A percentile compares a stretch with the other conserved stretches of the same genome.
These are phyloP conservation scores for Aegotheles bennettii DNA, from an alignment of 2,113 vertebrate genomes.

Conservation along the genomic window DNA sequence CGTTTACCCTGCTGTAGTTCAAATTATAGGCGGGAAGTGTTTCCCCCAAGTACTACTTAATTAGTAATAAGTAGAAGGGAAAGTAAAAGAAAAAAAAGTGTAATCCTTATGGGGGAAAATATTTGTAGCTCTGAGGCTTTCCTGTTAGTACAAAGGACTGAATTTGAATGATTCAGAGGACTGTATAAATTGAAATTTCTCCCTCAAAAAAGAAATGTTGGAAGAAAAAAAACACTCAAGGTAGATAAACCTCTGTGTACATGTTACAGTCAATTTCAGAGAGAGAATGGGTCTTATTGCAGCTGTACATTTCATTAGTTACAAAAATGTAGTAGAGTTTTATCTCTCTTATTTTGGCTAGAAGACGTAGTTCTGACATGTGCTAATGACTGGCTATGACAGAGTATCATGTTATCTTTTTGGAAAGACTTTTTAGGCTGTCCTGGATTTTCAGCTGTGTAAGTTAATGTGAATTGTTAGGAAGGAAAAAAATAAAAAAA, in stretches of 20 bases:
- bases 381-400: not conserved
- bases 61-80: conserved; percentile 57
- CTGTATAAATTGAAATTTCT: conserved; percentile 2
- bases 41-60: conserved; percentile 63
- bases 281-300: not conserved
- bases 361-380: not conserved
- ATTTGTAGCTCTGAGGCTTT: conserved; percentile 61
- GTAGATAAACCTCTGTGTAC: not conserved
- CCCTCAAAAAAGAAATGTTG: not conserved
- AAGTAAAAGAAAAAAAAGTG: conserved; percentile 26
- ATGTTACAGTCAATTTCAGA: not conserved
- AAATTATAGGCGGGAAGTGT: conserved; percentile 51
- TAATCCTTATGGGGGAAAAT: conserved; percentile 36
- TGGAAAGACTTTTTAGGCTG: not conserved
- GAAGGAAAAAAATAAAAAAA: not conserved
- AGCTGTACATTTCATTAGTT: conserved; percentile 6
- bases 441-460: not conserved
- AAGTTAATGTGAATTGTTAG: not conserved
- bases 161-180: conserved; percentile 40
- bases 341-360: conserved; percentile 3
- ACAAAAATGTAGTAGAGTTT: not conserved
- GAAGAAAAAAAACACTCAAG: not conserved
- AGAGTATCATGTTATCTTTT: conserved; percentile 5
- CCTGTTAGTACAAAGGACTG: conserved; percentile 45
- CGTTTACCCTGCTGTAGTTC: conserved; percentile 53